These are phyloP conservation scores for Polia nebulosa DNA, from an alignment of 2,888 invertebrate species.

Conservation along the genomic window DNA sequence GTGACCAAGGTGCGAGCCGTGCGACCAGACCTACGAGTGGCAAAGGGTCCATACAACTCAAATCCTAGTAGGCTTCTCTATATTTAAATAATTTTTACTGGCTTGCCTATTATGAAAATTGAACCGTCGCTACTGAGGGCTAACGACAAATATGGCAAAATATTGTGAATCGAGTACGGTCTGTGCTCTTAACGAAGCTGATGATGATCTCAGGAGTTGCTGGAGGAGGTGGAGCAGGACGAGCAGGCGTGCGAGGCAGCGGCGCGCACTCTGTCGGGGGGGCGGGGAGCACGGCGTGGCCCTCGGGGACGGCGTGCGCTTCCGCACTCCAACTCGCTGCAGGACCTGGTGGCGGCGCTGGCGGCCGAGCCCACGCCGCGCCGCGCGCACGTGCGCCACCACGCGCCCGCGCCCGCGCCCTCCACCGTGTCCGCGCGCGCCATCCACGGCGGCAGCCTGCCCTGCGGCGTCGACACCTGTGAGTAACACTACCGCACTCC, in stretches of 20 bases:
- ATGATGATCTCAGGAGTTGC: constrained; percentile 91
- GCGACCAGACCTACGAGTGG: neutral
- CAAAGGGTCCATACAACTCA: neutral
- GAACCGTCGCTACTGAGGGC: neutral
- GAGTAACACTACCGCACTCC: constrained; percentile 31
- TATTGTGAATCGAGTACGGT: neutral
- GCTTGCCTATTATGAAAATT: neutral
- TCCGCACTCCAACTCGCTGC: constrained; percentile 91
- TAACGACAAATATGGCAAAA: neutral
- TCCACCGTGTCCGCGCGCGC: constrained; percentile 84
- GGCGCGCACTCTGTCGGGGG: constrained; percentile 81
- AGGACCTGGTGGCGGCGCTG: constrained; percentile 91
- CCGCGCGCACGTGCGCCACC: constrained; percentile 73
- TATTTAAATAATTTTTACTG: neutral
- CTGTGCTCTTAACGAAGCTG: neutral
- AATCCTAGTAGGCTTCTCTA: neutral
- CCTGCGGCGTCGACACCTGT: constrained; percentile 88
- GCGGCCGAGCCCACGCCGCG: constrained; percentile 83
- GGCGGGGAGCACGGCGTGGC: constrained; percentile 81
- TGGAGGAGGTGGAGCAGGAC: constrained; percentile 95
- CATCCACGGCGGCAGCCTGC: constrained; percentile 88
- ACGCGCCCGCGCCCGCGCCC: constrained; percentile 74
- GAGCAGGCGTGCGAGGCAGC: constrained; percentile 92
- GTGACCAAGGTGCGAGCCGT: neutral
- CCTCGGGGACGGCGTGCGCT: constrained; percentile 78